Evolutionary conservation across 2,888 invertebrate genomes (phyloP).

Genomic region (Leptopterna dolabrata): DNA sequence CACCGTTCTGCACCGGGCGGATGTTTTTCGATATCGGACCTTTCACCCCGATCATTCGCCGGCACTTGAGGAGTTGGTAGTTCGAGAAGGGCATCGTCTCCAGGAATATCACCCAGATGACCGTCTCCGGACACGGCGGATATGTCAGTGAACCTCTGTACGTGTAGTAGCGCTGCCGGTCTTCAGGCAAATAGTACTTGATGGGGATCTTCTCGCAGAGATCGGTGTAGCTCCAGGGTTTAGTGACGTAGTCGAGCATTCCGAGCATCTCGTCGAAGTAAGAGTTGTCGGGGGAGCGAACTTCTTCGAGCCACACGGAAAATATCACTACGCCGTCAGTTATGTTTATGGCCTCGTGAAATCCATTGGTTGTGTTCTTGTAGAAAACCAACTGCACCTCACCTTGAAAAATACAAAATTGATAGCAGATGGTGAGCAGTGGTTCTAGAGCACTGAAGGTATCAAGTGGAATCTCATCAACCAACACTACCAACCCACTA

Average conservation of each 20-base stretch:
- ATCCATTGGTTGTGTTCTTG: background rate
- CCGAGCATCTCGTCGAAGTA: constrained; percentile 1
- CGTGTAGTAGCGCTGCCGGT: background rate
- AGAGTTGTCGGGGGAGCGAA: background rate
- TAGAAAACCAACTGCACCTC: background rate
- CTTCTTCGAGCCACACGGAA: background rate
- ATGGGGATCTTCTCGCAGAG: constrained; percentile 1
- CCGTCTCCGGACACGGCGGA: background rate
- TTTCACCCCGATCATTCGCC: background rate
- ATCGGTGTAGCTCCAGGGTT: constrained; percentile 8
- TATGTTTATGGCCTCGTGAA: background rate
- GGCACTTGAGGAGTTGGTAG: background rate
- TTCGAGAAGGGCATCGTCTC: background rate
- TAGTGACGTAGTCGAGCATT: background rate
- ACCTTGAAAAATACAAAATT: background rate
- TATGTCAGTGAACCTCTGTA: constrained; percentile 1
- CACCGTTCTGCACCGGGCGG: background rate
- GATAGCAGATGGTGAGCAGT: too few species aligned
- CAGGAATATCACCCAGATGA: background rate
- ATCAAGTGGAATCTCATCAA: too few species aligned
- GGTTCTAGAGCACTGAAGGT: too few species aligned
- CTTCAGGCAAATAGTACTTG: background rate
- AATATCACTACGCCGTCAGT: background rate
- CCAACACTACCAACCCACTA: too few species aligned
- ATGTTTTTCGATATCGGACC: background rate